Evolutionary conservation across 1,140 invertebrate species (phyloP), one percentile per base, ranked within the genome.

Genomic region (Anagrus nilaparvatae): DNA sequence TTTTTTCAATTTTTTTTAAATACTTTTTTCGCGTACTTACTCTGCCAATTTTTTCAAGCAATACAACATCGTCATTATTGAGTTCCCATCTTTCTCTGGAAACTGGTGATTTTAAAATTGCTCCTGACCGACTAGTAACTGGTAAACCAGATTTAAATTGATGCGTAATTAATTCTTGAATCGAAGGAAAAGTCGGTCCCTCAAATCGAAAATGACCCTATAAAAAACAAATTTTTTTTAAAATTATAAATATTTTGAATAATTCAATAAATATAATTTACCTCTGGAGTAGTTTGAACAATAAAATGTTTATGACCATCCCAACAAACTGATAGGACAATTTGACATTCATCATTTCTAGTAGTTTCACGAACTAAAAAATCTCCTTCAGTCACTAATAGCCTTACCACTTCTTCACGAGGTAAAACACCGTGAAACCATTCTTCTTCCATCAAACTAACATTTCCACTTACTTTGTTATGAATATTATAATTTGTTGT

Each of bases 401-500:
- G 71, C 44, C 91, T 69, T 10, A 96, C 90, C 3, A 97, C 93
- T 71, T 98, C 93, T 65, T 97, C 93, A 30, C 94, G 71, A 0
- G 94, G 94, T 23, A 98, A 58, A 3, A 97, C 91, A 5, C 94
- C 94, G 61, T 98, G 94, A 67, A 97, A 98, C 93, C 93, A 98
- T 62, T 93, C 88, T 65, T 94, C 87, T 46, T 93, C 87, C 40
- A 84, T 80, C 13, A 90, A 63, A 18, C 54, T 59, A 21, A 56
- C 60, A 25, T 54, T 61, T 23, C 54, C 55, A 19, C 47, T 59
- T 34, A 50, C 57, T 46, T 63, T 63, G 10, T 10, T n/a, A 48
- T 66, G 63, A 47, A 55, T 62, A 20, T 54, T 60, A 36, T 41
- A 50, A 34, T 54, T 48, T 50, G 58, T n/a, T n/a, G n/a, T 59